Conservation (phyloP, 2,797 vertebrate genomes). For the Coregonus sp. region DNA sequence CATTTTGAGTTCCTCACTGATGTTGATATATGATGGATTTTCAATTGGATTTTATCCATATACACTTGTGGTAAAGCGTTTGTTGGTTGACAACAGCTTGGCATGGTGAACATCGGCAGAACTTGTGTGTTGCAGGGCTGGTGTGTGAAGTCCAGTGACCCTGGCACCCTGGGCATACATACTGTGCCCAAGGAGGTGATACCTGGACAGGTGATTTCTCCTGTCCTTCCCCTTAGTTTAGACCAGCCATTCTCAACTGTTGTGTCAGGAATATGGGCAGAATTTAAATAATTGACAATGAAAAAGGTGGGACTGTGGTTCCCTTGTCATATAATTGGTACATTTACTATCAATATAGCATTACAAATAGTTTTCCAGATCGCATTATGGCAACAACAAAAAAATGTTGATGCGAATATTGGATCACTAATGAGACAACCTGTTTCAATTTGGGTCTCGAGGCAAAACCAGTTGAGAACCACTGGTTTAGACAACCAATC, state of each 20-base stretch:
- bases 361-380: too few relatives aligned
- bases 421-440: too few relatives aligned
- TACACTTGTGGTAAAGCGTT: neutral
- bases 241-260: neutral
- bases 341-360: too few relatives aligned
- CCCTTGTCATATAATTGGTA: too few relatives aligned
- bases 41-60: neutral
- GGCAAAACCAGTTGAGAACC: too few relatives aligned
- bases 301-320: too few relatives aligned
- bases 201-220: constrained; percentile 80
- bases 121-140: constrained; percentile 80
- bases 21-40: neutral
- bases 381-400: too few relatives aligned
- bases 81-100: constrained; percentile 4
- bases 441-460: too few relatives aligned
- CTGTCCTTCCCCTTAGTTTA: neutral
- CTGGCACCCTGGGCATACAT: constrained; percentile 75
- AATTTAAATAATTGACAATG: too few relatives aligned
- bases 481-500: too few relatives aligned
- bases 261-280: too few relatives aligned
- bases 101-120: constrained; percentile 41
- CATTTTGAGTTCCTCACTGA: neutral
- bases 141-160: constrained; percentile 83
- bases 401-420: too few relatives aligned
- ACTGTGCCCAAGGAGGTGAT: constrained; percentile 83